Evolutionary conservation across 2,888 invertebrate genomes (phyloP).

Genomic region (Dioctria rufipes): DNA sequence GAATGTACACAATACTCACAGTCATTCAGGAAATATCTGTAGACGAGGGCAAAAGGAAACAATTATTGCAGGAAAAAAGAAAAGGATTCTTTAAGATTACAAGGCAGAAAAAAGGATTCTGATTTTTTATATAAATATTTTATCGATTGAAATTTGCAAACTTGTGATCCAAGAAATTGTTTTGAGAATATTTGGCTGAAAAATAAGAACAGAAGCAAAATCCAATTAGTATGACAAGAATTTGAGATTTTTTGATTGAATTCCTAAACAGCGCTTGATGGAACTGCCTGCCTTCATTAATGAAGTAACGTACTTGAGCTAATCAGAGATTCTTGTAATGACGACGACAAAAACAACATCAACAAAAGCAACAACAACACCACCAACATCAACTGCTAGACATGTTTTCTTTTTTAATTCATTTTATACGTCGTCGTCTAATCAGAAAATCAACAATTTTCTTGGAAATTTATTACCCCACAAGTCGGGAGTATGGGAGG

Average conservation of each 20-base stretch:
- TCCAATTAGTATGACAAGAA: slow-evolving; percentile 18
- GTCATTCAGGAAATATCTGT: not conserved
- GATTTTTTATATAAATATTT: not conserved
- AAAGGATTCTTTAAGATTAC: slow-evolving; percentile 21
- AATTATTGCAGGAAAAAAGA: slow-evolving; percentile 11
- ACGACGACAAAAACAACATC: no score
- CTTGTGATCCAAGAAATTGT: not conserved
- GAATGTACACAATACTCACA: not conserved
- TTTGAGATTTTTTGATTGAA: not conserved
- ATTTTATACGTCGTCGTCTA: not conserved
- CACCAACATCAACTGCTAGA: not conserved
- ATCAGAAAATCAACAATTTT: not conserved
- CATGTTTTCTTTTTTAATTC: not conserved
- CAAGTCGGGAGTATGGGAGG: not conserved
- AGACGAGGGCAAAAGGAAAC: slow-evolving; percentile 22
- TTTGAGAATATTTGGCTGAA: not conserved
- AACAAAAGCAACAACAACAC: not conserved
- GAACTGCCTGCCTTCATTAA: not conserved
- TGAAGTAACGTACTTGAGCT: not conserved
- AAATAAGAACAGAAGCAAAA: not conserved
- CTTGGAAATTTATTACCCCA: not conserved
- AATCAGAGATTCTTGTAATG: not conserved
- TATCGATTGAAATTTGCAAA: not conserved
- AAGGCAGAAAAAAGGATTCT: not conserved
- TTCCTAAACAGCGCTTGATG: not conserved